Conservation (phyloP, 2,888 invertebrate species). For the Spilosoma lubricipeda region DNA sequence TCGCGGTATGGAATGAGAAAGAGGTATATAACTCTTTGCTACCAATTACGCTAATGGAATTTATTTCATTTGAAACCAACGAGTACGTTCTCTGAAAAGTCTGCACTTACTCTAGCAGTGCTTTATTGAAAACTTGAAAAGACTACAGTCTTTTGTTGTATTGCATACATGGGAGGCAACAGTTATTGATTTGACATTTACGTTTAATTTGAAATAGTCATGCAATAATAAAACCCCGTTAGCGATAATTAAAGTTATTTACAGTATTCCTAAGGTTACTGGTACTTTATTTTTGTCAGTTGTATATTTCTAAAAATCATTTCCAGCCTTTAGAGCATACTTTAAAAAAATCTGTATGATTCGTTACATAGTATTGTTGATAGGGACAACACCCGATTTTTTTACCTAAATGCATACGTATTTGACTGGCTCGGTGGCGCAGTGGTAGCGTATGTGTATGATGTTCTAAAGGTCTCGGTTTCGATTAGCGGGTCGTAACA, state of each 20-base stretch:
- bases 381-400: no score
- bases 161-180: background rate
- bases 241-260: background rate
- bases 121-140: slow-evolving; percentile 50
- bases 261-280: background rate
- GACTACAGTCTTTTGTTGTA: slow-evolving; percentile 43
- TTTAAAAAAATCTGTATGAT: background rate
- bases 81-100: slow-evolving; percentile 35
- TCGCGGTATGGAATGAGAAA: slow-evolving; percentile 27
- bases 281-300: background rate
- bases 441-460: no score
- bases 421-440: no score
- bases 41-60: slow-evolving; percentile 83
- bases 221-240: background rate
- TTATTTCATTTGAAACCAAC: slow-evolving; percentile 75
- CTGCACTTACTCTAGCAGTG: slow-evolving; percentile 48
- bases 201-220: background rate
- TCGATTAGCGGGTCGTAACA: no score
- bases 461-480: no score
- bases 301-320: background rate
- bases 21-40: slow-evolving; percentile 67
- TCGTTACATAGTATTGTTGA: background rate
- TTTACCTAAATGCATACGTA: no score
- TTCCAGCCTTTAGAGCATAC: background rate
- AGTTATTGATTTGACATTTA: background rate